Conservation (phyloP, 2,113 vertebrate species). For the Bettongia penicillata region DNA sequence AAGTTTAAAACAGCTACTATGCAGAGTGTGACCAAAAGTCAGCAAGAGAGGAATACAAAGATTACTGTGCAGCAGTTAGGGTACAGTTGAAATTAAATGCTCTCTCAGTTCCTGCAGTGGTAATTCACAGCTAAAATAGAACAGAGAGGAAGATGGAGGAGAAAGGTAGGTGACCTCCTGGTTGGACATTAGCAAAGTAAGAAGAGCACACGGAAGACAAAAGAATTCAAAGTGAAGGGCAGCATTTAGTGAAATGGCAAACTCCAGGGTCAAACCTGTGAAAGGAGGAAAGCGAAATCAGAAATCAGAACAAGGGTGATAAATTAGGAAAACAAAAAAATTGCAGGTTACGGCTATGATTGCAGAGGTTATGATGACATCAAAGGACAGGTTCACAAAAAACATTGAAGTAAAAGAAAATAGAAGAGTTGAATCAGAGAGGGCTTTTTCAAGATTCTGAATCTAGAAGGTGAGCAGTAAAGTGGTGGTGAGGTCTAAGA, state of each 20-base stretch:
- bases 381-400: neutral
- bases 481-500: neutral
- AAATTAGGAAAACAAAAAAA: neutral
- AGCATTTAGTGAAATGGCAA: neutral
- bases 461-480: neutral
- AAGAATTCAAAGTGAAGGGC: neutral
- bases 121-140: neutral
- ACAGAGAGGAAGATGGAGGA: neutral
- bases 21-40: neutral
- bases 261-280: neutral
- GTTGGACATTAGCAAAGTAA: neutral
- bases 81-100: neutral
- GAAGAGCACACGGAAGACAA: neutral
- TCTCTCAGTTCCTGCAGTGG: neutral
- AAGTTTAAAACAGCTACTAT: neutral
- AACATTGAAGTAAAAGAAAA: neutral
- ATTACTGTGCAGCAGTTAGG: neutral
- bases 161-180: neutral
- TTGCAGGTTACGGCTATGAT: neutral
- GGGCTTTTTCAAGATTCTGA: neutral
- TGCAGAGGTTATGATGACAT: neutral
- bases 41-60: neutral
- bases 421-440: neutral
- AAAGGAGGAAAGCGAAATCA: neutral
- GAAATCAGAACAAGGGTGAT: neutral